Evolutionary conservation across 1,140 invertebrate genomes (phyloP).

Genomic region (Microplitis demolitor): DNA sequence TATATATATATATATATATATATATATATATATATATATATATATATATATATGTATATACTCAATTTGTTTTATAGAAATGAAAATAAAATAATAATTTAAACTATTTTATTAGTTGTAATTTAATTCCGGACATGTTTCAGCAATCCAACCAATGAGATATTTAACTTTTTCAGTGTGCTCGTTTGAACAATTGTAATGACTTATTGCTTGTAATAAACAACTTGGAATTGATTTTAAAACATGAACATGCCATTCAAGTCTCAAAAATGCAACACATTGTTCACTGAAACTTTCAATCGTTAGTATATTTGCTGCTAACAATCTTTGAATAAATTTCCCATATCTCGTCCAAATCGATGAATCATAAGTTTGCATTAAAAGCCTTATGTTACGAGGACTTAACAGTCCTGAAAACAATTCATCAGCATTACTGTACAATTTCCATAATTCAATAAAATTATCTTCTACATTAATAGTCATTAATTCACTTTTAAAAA

Average conservation of each 20-base stretch:
- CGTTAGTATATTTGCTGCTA: constrained; percentile 50
- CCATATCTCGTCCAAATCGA: constrained; percentile 45
- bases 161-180: constrained; percentile 46
- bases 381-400: constrained; percentile 56
- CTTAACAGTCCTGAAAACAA: constrained; percentile 50
- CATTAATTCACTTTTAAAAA: constrained; percentile 46
- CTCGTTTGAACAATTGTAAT: constrained; percentile 42
- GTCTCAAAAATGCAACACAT: constrained; percentile 56
- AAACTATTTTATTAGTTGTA: no score
- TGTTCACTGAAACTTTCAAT: constrained; percentile 54
- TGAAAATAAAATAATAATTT: no score
- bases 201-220: constrained; percentile 46
- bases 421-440: constrained; percentile 32
- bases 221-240: constrained; percentile 51
- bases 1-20: no score
- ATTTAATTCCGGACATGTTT: constrained; percentile 32
- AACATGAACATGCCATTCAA: constrained; percentile 53
- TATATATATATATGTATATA: no score
- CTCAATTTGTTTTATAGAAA: no score
- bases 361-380: constrained; percentile 43
- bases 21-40: no score
- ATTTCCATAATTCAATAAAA: constrained; percentile 55
- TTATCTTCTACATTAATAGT: constrained; percentile 40
- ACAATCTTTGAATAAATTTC: constrained; percentile 48
- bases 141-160: constrained; percentile 51